Evolutionary conservation across 1,140 invertebrate species (phyloP), one percentile per base, ranked within the genome.

Genomic region (Helicoverpa zea): DNA sequence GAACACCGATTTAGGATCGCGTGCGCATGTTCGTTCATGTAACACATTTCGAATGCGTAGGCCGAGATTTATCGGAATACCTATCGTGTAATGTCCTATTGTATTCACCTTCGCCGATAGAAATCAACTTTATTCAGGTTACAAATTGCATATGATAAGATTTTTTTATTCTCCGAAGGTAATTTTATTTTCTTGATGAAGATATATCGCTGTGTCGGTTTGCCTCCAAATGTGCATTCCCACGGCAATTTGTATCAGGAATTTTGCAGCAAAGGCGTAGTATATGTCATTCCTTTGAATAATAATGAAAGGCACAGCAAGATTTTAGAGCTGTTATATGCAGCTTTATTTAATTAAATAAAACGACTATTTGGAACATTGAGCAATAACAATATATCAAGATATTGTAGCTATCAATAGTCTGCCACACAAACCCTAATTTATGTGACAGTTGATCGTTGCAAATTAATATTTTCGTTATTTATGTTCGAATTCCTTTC

Each of bases 11-110:
- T 86, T 86, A 84, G 81, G 83, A 86, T 83, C 70, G 81, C 81
- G 83, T 82, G 77, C 81, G 66, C 78, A 84, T 81, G 79, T 75
- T 70, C 80, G 16, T 80, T 61, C 63, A 82, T 81, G 47, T 77
- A 80, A 70, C 63, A 82, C 74, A 80, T 80, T 79, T 83, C 29
- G 51, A 72, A 81, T 74, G 86, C 82, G 83, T 88, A 85, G 86
- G 86, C 72, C 51, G 84, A 80, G 82, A 82, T 85, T 87, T 88
- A 85, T 83, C 81, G 81, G 81, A 76, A 81, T 78, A 86, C 54
- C 56, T 80, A 84, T 74, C 81, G 59, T 84, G 82, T 83, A 83
- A 86, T 86, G 85, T 88, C 80, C 85, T 74, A 88, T 88, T 88
- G 87, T 87, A 78, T 85, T 85, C 83, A 54, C 64, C 47, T 72